Conservation (phyloP, 2,888 invertebrate genomes). For the Halocaridina rubra region DNA sequence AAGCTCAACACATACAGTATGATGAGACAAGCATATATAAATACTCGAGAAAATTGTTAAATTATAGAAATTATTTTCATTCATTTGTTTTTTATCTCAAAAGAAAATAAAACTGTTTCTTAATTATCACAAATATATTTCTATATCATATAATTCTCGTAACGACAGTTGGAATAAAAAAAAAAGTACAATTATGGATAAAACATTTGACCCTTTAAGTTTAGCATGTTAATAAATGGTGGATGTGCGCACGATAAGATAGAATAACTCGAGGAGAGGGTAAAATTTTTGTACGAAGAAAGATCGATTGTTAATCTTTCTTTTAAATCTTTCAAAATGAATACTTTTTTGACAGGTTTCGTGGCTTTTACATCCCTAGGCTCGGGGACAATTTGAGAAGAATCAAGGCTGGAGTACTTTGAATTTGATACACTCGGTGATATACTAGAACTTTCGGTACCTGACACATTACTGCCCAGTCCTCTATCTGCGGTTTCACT, state of each 20-base stretch:
- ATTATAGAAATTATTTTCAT: too few relatives aligned
- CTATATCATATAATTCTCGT: too few relatives aligned
- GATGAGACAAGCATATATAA: too few relatives aligned
- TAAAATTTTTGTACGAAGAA: conserved; percentile 41
- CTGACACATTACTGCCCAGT: conserved; percentile 42
- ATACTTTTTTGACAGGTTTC: conserved; percentile 31
- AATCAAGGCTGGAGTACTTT: conserved; percentile 35
- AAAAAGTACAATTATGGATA: too few relatives aligned
- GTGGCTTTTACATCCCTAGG: conserved; percentile 13
- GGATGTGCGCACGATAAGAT: conserved; percentile 48
- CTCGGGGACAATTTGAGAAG: not conserved
- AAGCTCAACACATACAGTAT: too few relatives aligned
- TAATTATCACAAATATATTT: too few relatives aligned
- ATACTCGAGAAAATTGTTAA: too few relatives aligned
- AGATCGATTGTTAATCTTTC: conserved; percentile 38
- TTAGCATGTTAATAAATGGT: conserved; percentile 49
- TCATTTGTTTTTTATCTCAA: too few relatives aligned
- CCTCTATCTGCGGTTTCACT: conserved; percentile 48
- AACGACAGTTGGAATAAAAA: too few relatives aligned
- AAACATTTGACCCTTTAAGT: conserved; percentile 57
- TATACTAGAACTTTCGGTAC: conserved; percentile 47
- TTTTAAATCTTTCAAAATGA: conserved; percentile 30
- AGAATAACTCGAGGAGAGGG: conserved; percentile 30
- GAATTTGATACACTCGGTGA: conserved; percentile 61
- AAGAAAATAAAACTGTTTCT: too few relatives aligned